Evolutionary conservation across 2,888 invertebrate species (phyloP).

Genomic region (Eristalis tenax): DNA sequence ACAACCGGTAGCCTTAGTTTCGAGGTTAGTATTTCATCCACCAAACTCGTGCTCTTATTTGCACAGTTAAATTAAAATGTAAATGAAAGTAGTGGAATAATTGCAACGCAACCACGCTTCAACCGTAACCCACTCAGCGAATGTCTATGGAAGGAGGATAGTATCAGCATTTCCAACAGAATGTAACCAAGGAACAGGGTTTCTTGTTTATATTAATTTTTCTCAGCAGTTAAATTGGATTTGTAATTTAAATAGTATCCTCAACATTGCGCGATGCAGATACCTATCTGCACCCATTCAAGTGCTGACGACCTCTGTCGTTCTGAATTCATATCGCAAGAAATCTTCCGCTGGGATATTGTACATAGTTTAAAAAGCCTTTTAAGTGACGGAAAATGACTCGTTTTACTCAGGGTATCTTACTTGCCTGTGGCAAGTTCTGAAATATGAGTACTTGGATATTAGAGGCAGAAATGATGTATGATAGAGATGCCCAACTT

Average conservation of each 20-base stretch:
- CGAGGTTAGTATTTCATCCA: conserved; percentile 17
- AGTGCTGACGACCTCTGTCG: too few relatives aligned
- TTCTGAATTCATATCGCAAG: too few relatives aligned
- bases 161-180: neutral
- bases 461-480: too few relatives aligned
- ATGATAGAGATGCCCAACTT: too few relatives aligned
- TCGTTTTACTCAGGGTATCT: too few relatives aligned
- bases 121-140: neutral
- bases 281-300: too few relatives aligned
- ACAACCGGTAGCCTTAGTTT: conserved; percentile 6
- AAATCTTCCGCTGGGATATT: too few relatives aligned
- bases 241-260: neutral
- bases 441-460: too few relatives aligned
- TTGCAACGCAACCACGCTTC: conserved; percentile 2
- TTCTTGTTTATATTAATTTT: conserved; percentile 9
- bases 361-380: too few relatives aligned
- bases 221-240: conserved; percentile 6
- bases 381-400: too few relatives aligned
- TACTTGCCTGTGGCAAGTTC: too few relatives aligned
- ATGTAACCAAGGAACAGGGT: neutral
- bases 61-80: conserved; percentile 37
- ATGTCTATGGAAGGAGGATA: neutral
- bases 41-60: conserved; percentile 10
- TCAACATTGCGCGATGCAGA: neutral
- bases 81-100: conserved; percentile 42